Evolutionary conservation across 2,888 invertebrate genomes (phyloP).

Genomic region (Toxonevra muliebris): DNA sequence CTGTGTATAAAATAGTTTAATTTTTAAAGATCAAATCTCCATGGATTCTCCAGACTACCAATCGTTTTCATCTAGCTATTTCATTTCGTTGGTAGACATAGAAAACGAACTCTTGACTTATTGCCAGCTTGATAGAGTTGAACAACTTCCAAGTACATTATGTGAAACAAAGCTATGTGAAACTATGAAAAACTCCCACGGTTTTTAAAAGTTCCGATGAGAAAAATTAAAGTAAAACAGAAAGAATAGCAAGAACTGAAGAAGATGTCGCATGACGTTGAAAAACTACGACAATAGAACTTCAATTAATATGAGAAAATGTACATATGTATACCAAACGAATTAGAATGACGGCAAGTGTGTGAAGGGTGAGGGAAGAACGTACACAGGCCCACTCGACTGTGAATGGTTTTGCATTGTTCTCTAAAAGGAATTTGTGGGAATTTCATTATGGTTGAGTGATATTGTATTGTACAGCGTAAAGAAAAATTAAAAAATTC

Average conservation of each 20-base stretch:
- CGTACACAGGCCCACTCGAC: slow-evolving; percentile 16
- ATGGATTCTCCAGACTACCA: no score
- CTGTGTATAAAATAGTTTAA: no score
- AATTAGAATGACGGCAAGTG: not conserved
- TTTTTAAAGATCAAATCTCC: no score
- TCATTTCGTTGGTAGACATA: not conserved
- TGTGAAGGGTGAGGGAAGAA: not conserved
- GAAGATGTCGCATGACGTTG: slow-evolving; percentile 11
- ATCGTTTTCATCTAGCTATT: no score
- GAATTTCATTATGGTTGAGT: not conserved
- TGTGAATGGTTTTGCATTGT: slow-evolving; percentile 18
- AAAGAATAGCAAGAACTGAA: not conserved
- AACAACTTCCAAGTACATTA: slow-evolving; percentile 10
- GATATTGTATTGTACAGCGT: no score
- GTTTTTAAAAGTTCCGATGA: slow-evolving; percentile 27
- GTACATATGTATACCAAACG: slow-evolving; percentile 6
- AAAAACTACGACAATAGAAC: slow-evolving; percentile 1
- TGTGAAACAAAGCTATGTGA: not conserved
- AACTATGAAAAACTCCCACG: slow-evolving; percentile 36
- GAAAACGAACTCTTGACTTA: not conserved
- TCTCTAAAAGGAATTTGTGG: slow-evolving; percentile 1
- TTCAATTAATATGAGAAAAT: slow-evolving; percentile 5
- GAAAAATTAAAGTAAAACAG: slow-evolving; percentile 9
- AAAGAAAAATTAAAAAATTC: no score
- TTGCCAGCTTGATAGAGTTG: no score